phyloP scores from a whole-genome alignment of 2,888 invertebrate genomes.

The Rhyacophila evoluta region DNA sequence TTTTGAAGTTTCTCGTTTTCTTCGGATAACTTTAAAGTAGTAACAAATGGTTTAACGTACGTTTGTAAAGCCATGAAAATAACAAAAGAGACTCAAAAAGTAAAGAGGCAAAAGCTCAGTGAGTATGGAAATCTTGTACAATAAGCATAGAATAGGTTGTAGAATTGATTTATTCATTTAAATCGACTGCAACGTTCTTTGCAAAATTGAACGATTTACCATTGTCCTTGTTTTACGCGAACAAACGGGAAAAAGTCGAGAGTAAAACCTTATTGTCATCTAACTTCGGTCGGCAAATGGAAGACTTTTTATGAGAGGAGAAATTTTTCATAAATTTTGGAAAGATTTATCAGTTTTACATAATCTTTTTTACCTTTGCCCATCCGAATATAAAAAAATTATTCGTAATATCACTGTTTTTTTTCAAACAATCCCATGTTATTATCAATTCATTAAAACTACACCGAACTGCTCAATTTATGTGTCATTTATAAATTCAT shows the following conservation, averaged over 20 bases:
- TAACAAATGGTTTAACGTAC: slow-evolving; percentile 39
- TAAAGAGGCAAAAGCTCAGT: slow-evolving; percentile 34
- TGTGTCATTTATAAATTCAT: no score
- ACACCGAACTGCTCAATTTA: no score
- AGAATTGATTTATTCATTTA: slow-evolving; percentile 52
- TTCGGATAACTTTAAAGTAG: slow-evolving; percentile 22
- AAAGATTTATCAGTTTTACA: no score
- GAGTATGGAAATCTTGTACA: slow-evolving; percentile 47
- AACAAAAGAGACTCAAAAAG: slow-evolving; percentile 40
- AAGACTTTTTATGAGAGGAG: neutral
- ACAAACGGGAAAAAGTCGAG: neutral
- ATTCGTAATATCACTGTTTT: no score
- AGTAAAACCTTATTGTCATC: neutral
- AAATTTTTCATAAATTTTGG: no score
- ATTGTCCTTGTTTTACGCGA: slow-evolving; percentile 42
- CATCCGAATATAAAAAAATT: no score
- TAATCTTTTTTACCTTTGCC: no score
- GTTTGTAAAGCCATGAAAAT: slow-evolving; percentile 41
- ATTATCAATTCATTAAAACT: no score
- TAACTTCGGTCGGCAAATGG: neutral
- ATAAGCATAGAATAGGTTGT: slow-evolving; percentile 45
- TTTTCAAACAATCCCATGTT: no score
- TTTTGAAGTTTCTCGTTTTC: slow-evolving; percentile 24
- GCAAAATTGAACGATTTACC: slow-evolving; percentile 53
- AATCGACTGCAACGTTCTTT: slow-evolving; percentile 49